Conservation (phyloP, 2,888 invertebrate species). For the Elysia crispata region DNA sequence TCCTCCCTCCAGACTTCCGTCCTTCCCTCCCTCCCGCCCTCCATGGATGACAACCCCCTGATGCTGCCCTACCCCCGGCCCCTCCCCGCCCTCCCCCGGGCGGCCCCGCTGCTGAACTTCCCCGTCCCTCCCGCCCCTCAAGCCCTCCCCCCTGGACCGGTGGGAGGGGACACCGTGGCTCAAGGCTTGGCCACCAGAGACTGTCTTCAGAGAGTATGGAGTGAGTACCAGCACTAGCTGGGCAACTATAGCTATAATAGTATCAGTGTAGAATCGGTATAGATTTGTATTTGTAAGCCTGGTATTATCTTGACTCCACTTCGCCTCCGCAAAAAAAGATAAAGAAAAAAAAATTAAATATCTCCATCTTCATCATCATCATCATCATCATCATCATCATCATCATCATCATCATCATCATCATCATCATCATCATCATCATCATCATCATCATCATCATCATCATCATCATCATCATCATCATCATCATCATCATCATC, state of each 20-base stretch:
- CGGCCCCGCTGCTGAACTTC: background rate
- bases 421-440: slow-evolving; percentile 42
- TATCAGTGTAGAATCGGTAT: too few relatives aligned
- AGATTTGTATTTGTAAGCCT: too few relatives aligned
- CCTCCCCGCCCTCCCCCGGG: background rate
- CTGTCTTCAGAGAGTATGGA: slow-evolving; percentile 45
- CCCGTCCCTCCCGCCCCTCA: background rate
- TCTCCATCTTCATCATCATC: slow-evolving; percentile 21
- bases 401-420: slow-evolving; percentile 44
- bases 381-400: slow-evolving; percentile 43
- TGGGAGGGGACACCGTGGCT: background rate
- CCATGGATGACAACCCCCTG: background rate
- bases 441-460: slow-evolving; percentile 22
- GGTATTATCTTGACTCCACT: too few relatives aligned
- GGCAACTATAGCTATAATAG: too few relatives aligned
- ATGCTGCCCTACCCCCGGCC: slow-evolving; percentile 12
- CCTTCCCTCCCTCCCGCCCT: slow-evolving; percentile 17
- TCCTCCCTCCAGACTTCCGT: slow-evolving; percentile 3
- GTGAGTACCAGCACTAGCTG: slow-evolving; percentile 45
- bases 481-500: too few relatives aligned
- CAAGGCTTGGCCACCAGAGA: slow-evolving; percentile 23
- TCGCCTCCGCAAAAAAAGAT: too few relatives aligned
- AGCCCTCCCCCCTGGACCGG: background rate
- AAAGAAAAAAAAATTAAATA: too few relatives aligned
- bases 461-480: slow-evolving; percentile 17